Conservation (phyloP, 1,140 invertebrate genomes). For the Thaumetopoea pityocampa region DNA sequence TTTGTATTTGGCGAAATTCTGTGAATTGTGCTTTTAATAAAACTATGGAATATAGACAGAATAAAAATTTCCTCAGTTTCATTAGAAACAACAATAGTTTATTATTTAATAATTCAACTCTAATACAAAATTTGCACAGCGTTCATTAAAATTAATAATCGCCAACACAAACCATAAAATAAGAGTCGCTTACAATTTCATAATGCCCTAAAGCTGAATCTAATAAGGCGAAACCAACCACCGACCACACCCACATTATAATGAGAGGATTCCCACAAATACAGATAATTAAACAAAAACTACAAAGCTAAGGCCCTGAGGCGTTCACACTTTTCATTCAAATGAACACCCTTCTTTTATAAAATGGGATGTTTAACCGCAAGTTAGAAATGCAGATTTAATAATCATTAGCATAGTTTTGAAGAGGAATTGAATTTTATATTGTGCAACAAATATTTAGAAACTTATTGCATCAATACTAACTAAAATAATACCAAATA, state of each 20-base stretch:
- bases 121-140: too few relatives aligned
- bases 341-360: constrained; percentile 48
- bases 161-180: constrained; percentile 9
- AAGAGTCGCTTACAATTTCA: constrained; percentile 21
- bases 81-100: too few relatives aligned
- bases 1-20: too few relatives aligned
- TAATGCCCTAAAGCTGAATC: constrained; percentile 59
- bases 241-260: constrained; percentile 41
- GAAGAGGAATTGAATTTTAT: too few relatives aligned
- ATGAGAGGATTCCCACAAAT: constrained; percentile 48
- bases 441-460: too few relatives aligned
- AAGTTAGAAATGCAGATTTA: constrained; percentile 18
- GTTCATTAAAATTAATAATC: constrained; percentile 7
- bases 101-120: too few relatives aligned
- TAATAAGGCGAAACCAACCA: constrained; percentile 45
- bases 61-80: too few relatives aligned
- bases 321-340: constrained; percentile 48
- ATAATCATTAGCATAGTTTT: constrained; percentile 6
- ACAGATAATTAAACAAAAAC: constrained; percentile 60
- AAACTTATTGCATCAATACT: too few relatives aligned
- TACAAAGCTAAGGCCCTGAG: constrained; percentile 48
- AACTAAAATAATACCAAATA: too few relatives aligned
- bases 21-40: too few relatives aligned
- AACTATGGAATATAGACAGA: too few relatives aligned
- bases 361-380: constrained; percentile 37